These are phyloP conservation scores for Chloroceryle inda DNA, from an alignment of 2,797 vertebrate species.

Conservation along the genomic window DNA sequence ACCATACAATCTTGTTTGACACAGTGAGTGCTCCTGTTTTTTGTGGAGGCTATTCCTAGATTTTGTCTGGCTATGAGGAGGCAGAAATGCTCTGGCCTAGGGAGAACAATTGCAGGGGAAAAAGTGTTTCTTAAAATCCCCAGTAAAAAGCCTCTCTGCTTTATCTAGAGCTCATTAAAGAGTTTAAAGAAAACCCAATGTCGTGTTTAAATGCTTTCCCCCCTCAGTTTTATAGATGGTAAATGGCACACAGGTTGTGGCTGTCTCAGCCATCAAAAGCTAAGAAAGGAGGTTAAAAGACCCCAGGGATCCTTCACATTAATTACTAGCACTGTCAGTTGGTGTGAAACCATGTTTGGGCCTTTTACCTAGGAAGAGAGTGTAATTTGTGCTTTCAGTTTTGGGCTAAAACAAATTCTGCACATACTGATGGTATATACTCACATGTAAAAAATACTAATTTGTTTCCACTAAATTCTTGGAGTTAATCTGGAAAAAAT, in stretches of 20 bases:
- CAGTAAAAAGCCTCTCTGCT: constrained; percentile 42
- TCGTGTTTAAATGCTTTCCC: constrained; percentile 30
- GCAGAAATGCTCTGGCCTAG: constrained; percentile 4
- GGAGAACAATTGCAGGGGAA: constrained; percentile 1
- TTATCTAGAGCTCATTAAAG: constrained; percentile 68
- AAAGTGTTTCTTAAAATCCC: constrained; percentile 25
- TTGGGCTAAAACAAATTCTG: constrained; percentile 37
- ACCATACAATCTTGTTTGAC: background rate
- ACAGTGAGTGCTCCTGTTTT: constrained; percentile 6
- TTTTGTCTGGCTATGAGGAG: background rate
- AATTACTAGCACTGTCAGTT: constrained; percentile 63
- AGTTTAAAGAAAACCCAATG: constrained; percentile 43
- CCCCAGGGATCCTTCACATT: constrained; percentile 55
- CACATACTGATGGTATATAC: background rate
- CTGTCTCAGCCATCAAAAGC: constrained; percentile 61
- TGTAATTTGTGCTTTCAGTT: constrained; percentile 40
- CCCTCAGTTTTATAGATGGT: constrained; percentile 50
- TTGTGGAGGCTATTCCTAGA: constrained; percentile 48
- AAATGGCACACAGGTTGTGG: constrained; percentile 57
- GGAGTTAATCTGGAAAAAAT: constrained; percentile 26
- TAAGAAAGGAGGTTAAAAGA: constrained; percentile 69
- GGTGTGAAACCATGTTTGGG: constrained; percentile 46
- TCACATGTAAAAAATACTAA: background rate
- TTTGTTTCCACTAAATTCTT: constrained; percentile 36
- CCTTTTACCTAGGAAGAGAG: constrained; percentile 27